Base-by-base conservation (phyloP, 2,797 vertebrate genomes). In the Acanthis flammea region DNA sequence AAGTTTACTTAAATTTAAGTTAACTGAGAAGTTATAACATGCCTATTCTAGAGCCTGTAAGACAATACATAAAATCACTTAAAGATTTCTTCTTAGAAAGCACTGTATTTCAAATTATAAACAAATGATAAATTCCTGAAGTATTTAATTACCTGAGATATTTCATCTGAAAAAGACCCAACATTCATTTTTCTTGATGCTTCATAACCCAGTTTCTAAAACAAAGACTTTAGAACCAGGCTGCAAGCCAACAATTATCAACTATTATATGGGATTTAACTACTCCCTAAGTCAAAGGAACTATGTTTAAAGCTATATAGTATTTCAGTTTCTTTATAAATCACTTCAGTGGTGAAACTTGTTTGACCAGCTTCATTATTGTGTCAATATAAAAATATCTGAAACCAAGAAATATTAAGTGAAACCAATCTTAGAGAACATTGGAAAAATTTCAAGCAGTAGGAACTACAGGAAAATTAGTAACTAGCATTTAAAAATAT, bases 371-470 rank as follows among this genome's bases (percentile, higher is more conserved):
- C 65, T 94, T 93, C 31, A 84, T 44, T 58, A 84, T 58, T 77
- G 68, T 9, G 13, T 84, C 28, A 70, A 78, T 44, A 67, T 7
- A 72, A 88, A 91, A 81, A 66, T n/a, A 54, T 14, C 21, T 71
- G 53, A 91, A 96, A 96, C 12, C 76, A 86, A 37, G 16, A 95
- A 95, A 15, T 63, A 68, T 88, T 66, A 92, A 88, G 31, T 63
- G 60, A 70, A 73, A 68, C 24, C 77, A 30, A 18, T 51, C 74
- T 83, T 68, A 60, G 74, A 91, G 76, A 94, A 66, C 53, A 71
- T 0, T 63, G 54, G 61, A 73, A 82, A 28, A 81, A 73, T 44
- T 75, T 92, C 58, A 96, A 94, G 77, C 48, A 66, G 41, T 33
- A 8, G 25, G 21, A 91, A 88, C 67, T 61, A 39, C 7, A 65